Conservation (phyloP, 92 coral and sea anemone species). For the Parazoanthus atlanticus region DNA sequence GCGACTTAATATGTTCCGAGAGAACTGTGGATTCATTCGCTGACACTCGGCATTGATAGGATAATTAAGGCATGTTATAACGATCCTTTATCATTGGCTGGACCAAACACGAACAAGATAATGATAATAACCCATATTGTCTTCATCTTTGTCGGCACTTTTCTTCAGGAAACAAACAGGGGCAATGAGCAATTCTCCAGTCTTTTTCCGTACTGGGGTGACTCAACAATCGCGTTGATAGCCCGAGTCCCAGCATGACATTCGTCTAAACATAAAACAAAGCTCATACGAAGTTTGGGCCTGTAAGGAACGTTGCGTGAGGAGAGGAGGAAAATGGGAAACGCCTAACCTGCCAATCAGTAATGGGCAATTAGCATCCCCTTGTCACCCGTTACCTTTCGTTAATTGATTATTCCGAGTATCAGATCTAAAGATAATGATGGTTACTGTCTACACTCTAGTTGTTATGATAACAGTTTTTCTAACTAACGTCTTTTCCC, state of each 20-base stretch:
- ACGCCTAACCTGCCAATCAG: not conserved
- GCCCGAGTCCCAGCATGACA: constrained; percentile 9
- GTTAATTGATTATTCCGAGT: not conserved
- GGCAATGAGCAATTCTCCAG: not conserved
- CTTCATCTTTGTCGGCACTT: not conserved
- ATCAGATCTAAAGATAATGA: not conserved
- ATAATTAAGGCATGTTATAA: constrained; percentile 28
- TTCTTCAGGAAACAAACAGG: not conserved
- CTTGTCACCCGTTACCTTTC: constrained; percentile 14
- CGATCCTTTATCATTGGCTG: constrained; percentile 5
- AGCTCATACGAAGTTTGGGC: not conserved
- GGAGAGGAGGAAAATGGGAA: not conserved
- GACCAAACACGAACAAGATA: not conserved
- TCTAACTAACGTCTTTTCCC: not conserved
- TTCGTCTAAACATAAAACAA: not conserved
- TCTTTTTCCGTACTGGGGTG: not conserved
- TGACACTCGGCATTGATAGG: constrained; percentile 30
- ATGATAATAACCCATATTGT: constrained; percentile 16
- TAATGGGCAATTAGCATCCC: constrained; percentile 10
- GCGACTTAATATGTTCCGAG: constrained; percentile 19
- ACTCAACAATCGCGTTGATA: not conserved
- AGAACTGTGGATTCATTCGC: not conserved
- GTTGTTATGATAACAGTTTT: constrained; percentile 2
- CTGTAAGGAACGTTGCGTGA: not conserved
- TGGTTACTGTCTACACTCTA: not conserved